Conservation (phyloP, 2,888 invertebrate species). For the Eupithecia insigniata region DNA sequence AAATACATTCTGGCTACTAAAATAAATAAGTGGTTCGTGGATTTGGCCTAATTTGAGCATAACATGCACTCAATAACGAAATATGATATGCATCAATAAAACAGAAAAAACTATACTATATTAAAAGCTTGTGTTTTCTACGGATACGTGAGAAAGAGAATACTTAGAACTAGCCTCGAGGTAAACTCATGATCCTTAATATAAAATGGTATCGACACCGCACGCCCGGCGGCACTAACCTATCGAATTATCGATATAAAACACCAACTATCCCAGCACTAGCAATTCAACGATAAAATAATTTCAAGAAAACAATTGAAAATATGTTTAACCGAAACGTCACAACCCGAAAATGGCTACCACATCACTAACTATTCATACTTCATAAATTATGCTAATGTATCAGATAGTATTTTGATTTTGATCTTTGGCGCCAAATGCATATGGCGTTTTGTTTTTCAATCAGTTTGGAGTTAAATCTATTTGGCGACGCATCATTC, state of each 20-base stretch:
- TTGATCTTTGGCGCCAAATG: slow-evolving; percentile 13
- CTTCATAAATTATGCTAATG: slow-evolving; percentile 14
- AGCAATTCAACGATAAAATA: slow-evolving; percentile 27
- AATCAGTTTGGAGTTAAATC: background rate
- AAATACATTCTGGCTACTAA: slow-evolving; percentile 40
- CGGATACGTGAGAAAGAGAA: slow-evolving; percentile 46
- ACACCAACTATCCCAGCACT: slow-evolving; percentile 23
- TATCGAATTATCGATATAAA: slow-evolving; percentile 5
- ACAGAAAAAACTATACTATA: slow-evolving; percentile 29
- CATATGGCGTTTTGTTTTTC: background rate
- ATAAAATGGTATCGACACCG: slow-evolving; percentile 68
- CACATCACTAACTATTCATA: slow-evolving; percentile 33
- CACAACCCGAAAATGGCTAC: slow-evolving; percentile 42
- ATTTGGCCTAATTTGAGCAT: slow-evolving; percentile 67
- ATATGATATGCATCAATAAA: slow-evolving; percentile 54
- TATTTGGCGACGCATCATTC: background rate
- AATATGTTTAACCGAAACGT: slow-evolving; percentile 35
- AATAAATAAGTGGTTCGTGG: slow-evolving; percentile 50
- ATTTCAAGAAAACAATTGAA: slow-evolving; percentile 23
- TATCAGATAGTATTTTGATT: slow-evolving; percentile 2
- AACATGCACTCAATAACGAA: slow-evolving; percentile 47
- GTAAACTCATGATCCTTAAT: slow-evolving; percentile 76
- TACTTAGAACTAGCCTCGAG: slow-evolving; percentile 67
- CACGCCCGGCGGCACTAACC: slow-evolving; percentile 41
- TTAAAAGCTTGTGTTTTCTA: slow-evolving; percentile 50